phyloP scores from a whole-genome alignment of 2,113 vertebrate species.

The Rousettus leschenaultii region DNA sequence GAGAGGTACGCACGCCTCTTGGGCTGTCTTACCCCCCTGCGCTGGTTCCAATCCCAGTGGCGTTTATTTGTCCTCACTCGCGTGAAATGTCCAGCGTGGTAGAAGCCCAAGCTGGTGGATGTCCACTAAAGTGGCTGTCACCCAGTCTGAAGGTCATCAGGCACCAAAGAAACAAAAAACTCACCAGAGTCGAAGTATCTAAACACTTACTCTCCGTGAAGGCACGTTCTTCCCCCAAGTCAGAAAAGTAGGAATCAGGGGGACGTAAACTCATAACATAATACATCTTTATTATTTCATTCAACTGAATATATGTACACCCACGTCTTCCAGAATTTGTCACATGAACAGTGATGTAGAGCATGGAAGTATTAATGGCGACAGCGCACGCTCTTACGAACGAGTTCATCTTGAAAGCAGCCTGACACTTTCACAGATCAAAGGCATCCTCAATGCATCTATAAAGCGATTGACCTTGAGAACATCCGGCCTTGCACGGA shows the following conservation, averaged over 20 bases:
- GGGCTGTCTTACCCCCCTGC: background rate
- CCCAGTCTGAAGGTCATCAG: background rate
- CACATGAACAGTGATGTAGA: background rate
- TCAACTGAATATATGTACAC: background rate
- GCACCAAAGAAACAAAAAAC: background rate
- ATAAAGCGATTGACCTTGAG: background rate
- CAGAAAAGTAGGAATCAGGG: background rate
- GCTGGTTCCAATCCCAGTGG: background rate
- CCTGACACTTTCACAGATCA: background rate
- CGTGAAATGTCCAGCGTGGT: background rate
- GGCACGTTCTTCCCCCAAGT: background rate
- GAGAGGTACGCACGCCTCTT: background rate
- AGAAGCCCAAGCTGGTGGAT: background rate
- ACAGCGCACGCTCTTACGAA: background rate
- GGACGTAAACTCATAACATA: background rate
- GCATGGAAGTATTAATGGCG: background rate
- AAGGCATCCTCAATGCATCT: background rate
- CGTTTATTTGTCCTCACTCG: background rate
- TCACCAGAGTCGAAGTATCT: background rate
- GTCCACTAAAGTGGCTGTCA: background rate
- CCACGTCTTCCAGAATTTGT: background rate
- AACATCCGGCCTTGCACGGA: background rate
- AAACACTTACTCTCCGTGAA: background rate
- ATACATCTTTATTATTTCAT: constrained; percentile 22
- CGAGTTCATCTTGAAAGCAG: background rate